Base-by-base conservation (phyloP, 1,140 invertebrate species). In the Acromyrmex charruanus region DNA sequence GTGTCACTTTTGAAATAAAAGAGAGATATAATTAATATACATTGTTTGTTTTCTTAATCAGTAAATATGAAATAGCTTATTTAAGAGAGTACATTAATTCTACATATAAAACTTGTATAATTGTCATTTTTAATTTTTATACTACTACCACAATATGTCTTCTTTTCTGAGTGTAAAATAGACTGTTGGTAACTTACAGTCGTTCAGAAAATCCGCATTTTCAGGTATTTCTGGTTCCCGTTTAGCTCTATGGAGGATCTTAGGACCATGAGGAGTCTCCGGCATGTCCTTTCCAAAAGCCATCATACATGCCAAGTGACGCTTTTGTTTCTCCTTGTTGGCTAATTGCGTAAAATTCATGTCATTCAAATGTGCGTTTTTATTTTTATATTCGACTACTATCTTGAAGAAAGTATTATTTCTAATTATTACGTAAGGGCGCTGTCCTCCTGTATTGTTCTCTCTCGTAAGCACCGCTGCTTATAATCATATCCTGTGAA, bases 221-320 rank as follows among this genome's bases (percentile, higher is more conserved):
- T 93, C 82, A 0, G 89, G 84, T 14, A 71, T 81, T 0, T 71
- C 25, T 6, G 68, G 63, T 10, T 89, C 55, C 75, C 71, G 92
- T 86, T 75, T 89, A 14, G 77, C 10, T 86, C 89, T 90, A 75
- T 91, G 91, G 65, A 91, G 85, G 69, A 91, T 79, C 87, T 88
- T 84, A 0, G 92, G 90, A 6, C 93, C 94, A 6, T 90, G 92
- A 0, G 95, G 94, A 10, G 95, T 95, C 35, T 94, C 93, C 28
- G 95, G 95, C 92, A 95, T 94, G 25, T 95, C 94, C 81, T 94
- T 94, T 2, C 95, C 95, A 82, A 94, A 96, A 39, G 95, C 93
- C 95, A 96, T 95, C 77, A 95, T 91, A 31, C 93, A 94, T 1
- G 95, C 95, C 14, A 95, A 87, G n/a, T 95, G 93, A 84, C 94